Evolutionary conservation across 2,797 vertebrate species (phyloP).

Genomic region (Scolopax bukidnonensis): DNA sequence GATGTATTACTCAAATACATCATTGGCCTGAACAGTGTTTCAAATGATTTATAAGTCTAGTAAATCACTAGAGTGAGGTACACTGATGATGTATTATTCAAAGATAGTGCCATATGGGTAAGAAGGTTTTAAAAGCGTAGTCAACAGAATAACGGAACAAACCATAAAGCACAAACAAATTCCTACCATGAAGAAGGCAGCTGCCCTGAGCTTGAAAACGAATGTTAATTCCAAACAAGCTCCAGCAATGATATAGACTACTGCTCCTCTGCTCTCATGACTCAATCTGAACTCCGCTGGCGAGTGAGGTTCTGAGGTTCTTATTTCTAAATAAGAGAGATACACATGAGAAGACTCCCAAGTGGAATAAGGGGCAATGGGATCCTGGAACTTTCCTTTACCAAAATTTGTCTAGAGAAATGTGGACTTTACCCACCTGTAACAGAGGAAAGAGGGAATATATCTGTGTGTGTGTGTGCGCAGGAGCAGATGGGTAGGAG

Average conservation of each 20-base stretch:
- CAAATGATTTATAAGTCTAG: slow-evolving; percentile 66
- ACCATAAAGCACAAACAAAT: not conserved
- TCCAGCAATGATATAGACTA: not conserved
- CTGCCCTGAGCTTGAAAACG: not conserved
- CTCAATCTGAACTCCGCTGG: not conserved
- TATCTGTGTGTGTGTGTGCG: not conserved
- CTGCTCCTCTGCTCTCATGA: not conserved
- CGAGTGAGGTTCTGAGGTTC: not conserved
- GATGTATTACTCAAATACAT: slow-evolving; percentile 67
- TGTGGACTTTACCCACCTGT: not conserved
- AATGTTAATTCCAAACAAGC: not conserved
- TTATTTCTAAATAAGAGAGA: not conserved
- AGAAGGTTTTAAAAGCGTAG: not conserved
- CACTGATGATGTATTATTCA: slow-evolving; percentile 57
- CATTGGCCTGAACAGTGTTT: slow-evolving; percentile 49
- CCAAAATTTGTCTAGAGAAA: not conserved
- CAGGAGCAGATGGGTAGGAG: not conserved
- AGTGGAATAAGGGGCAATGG: not conserved
- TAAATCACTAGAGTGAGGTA: slow-evolving; percentile 52
- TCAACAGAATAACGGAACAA: slow-evolving; percentile 21
- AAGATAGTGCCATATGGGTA: slow-evolving; percentile 21
- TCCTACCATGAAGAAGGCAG: not conserved
- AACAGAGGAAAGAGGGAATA: not conserved
- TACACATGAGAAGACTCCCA: not conserved
- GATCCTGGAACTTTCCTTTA: not conserved